Conservation (phyloP, 2,888 invertebrate species). For the Druceiella hillmani region DNA sequence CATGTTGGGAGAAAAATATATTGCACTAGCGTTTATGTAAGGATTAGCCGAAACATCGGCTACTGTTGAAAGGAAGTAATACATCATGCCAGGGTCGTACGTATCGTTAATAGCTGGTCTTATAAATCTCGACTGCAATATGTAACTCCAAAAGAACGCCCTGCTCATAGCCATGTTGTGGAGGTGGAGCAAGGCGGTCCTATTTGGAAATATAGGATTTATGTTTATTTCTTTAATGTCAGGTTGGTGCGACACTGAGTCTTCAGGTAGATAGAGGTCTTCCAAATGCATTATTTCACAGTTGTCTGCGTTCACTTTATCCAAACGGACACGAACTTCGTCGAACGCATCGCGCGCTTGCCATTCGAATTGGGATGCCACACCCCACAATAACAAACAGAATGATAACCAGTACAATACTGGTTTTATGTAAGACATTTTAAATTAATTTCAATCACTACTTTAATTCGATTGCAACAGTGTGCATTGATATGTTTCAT, state of each 20-base stretch:
- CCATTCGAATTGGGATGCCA: constrained; percentile 88
- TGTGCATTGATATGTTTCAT: too few relatives aligned
- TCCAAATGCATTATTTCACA: constrained; percentile 83
- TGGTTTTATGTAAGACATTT: too few relatives aligned
- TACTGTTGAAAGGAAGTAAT: constrained; percentile 89
- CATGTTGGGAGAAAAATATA: constrained; percentile 91
- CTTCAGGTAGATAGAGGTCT: constrained; percentile 77
- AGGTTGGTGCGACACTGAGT: constrained; percentile 85
- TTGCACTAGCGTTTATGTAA: constrained; percentile 85
- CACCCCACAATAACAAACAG: constrained; percentile 52
- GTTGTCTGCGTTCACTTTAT: constrained; percentile 79
- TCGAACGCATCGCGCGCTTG: constrained; percentile 87
- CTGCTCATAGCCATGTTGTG: constrained; percentile 96
- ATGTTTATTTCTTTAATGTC: constrained; percentile 92
- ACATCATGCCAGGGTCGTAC: constrained; percentile 97
- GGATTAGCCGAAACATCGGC: constrained; percentile 94
- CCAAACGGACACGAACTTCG: constrained; percentile 77
- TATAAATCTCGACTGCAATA: constrained; percentile 85
- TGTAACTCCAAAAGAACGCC: constrained; percentile 94
- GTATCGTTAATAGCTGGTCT: constrained; percentile 87
- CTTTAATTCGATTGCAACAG: too few relatives aligned
- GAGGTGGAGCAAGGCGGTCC: constrained; percentile 86
- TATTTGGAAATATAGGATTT: constrained; percentile 90
- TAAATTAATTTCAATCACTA: too few relatives aligned
- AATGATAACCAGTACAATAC: too few relatives aligned